Evolutionary conservation across 2,113 vertebrate genomes (phyloP).

Genomic region (Rhadina sibilatrix): DNA sequence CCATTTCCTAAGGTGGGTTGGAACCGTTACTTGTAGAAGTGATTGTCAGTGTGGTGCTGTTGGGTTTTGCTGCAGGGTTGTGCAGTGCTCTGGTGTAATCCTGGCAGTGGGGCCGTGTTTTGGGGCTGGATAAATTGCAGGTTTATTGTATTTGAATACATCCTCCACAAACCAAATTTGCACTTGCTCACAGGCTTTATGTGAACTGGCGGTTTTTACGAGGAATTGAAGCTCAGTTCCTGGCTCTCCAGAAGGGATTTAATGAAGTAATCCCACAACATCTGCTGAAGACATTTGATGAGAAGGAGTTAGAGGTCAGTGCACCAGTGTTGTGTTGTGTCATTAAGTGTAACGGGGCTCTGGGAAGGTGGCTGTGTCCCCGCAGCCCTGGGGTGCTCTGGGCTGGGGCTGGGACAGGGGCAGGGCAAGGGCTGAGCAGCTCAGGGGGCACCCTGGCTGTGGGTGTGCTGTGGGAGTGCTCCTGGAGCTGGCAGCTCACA

Average conservation of each 20-base stretch:
- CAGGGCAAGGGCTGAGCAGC: not conserved
- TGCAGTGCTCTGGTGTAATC: not conserved
- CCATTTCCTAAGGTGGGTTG: fast-evolving
- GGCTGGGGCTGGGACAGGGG: not conserved
- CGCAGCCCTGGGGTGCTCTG: not conserved
- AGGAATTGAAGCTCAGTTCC: constrained; percentile 97
- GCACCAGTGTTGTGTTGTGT: not conserved
- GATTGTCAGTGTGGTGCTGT: no score
- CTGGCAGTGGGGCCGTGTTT: not conserved
- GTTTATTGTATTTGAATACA: not conserved
- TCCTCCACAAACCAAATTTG: constrained; percentile 2
- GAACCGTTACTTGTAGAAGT: not conserved
- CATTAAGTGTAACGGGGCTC: not conserved
- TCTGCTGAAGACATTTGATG: constrained; percentile 96
- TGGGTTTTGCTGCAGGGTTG: not conserved
- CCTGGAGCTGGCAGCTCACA: not conserved
- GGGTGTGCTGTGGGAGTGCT: not conserved
- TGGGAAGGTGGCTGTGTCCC: not conserved
- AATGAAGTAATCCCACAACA: constrained; percentile 99
- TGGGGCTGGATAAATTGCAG: not conserved
- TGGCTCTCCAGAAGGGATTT: constrained; percentile 98
- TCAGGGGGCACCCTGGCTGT: not conserved
- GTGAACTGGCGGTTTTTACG: constrained; percentile 99
- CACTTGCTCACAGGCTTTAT: constrained; percentile 81
- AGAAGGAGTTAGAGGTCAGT: constrained; percentile 97